Conservation (phyloP, 2,888 invertebrate species). For the Cantharis flavilabris region DNA sequence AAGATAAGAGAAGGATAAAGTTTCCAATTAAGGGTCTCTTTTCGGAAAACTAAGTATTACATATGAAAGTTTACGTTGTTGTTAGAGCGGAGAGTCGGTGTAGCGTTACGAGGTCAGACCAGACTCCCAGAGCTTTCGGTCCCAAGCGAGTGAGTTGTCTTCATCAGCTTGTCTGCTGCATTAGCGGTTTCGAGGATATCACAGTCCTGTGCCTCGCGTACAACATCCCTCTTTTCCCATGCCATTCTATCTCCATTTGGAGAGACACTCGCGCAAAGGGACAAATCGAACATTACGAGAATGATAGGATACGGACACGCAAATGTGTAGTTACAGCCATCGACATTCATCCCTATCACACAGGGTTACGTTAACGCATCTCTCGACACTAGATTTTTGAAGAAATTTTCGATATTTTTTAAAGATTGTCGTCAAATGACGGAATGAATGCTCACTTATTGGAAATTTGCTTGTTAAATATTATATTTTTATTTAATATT, state of each 20-base stretch:
- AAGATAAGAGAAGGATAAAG: not conserved
- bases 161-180: constrained; percentile 54
- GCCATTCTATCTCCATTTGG: constrained; percentile 50
- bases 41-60: not conserved
- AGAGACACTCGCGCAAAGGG: constrained; percentile 43
- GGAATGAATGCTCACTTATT: constrained; percentile 35
- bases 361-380: constrained; percentile 28
- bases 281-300: constrained; percentile 49
- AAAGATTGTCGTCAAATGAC: constrained; percentile 26
- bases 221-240: constrained; percentile 38
- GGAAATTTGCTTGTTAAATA: constrained; percentile 46
- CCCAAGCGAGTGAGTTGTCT: constrained; percentile 54
- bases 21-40: not conserved
- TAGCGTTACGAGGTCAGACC: constrained; percentile 35
- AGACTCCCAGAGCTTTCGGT: constrained; percentile 41
- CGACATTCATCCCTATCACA: constrained; percentile 25
- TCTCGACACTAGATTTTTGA: constrained; percentile 23
- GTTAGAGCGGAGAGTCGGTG: constrained; percentile 6
- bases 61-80: not conserved
- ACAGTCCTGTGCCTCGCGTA: constrained; percentile 39
- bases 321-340: constrained; percentile 39
- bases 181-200: constrained; percentile 48
- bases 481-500: constrained; percentile 40
- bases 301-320: constrained; percentile 41
- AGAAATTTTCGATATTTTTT: not conserved